Conservation (phyloP, 2,888 invertebrate genomes). For the Mayetiola destructor region DNA sequence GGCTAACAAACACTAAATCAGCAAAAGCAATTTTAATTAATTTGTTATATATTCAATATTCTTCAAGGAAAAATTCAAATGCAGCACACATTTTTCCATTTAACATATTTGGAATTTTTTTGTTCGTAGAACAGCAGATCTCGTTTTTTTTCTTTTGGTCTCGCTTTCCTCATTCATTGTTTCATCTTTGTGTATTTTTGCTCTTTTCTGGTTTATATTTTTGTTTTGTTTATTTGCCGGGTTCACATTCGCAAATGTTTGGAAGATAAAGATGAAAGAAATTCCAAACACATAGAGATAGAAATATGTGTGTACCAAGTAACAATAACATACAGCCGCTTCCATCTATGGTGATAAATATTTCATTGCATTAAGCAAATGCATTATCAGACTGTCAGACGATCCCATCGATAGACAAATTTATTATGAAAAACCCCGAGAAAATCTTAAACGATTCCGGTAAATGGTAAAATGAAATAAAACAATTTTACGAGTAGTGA, state of each 20-base stretch:
- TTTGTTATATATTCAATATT: conserved; percentile 1
- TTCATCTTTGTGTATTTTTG: neutral
- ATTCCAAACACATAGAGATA: neutral
- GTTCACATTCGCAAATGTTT: neutral
- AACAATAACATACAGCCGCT: too few species aligned
- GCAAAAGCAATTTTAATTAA: conserved; percentile 12
- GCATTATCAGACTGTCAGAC: too few species aligned
- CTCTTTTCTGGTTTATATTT: neutral
- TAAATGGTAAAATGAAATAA: too few species aligned
- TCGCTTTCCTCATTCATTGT: too few species aligned
- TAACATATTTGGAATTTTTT: conserved; percentile 6
- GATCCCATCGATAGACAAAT: neutral
- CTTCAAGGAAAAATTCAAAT: conserved; percentile 5
- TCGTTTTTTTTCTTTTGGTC: too few species aligned
- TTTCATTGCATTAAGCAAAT: conserved; percentile 1
- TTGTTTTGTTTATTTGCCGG: neutral
- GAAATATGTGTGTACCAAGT: too few species aligned
- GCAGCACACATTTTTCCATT: conserved; percentile 7
- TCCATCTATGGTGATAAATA: conserved; percentile 11
- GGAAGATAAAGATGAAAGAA: too few species aligned
- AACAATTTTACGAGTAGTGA: too few species aligned
- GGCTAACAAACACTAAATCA: conserved; percentile 1
- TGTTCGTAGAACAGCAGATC: conserved; percentile 3
- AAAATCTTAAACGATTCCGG: neutral
- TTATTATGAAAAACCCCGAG: neutral